Evolutionary conservation across 2,888 invertebrate species (phyloP).

Genomic region (Habrosyne pyritoides): DNA sequence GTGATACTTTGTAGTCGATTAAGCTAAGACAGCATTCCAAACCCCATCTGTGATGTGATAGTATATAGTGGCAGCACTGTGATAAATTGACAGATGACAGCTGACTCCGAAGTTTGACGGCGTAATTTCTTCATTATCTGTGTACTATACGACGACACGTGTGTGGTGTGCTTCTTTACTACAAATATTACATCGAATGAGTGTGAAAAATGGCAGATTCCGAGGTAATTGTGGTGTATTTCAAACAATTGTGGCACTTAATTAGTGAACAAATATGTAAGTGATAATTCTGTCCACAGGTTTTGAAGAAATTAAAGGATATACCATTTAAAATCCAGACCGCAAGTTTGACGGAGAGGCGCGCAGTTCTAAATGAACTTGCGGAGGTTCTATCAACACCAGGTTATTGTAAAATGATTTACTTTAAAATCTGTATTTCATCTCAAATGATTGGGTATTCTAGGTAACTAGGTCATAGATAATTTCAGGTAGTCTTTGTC

Average conservation of each 20-base stretch:
- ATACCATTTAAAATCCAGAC: slow-evolving; percentile 89
- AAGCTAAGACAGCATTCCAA: no score
- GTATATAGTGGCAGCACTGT: not conserved
- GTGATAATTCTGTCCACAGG: slow-evolving; percentile 66
- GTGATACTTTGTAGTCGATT: no score
- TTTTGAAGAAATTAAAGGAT: slow-evolving; percentile 88
- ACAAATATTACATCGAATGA: slow-evolving; percentile 55
- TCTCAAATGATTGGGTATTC: not conserved
- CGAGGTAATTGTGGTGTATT: slow-evolving; percentile 77
- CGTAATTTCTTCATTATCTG: slow-evolving; percentile 40
- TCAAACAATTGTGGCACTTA: slow-evolving; percentile 9
- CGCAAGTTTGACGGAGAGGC: slow-evolving; percentile 88
- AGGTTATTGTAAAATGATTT: slow-evolving; percentile 75
- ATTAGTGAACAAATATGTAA: slow-evolving; percentile 21
- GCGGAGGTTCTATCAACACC: slow-evolving; percentile 88
- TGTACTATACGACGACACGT: slow-evolving; percentile 50
- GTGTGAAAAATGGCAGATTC: slow-evolving; percentile 86
- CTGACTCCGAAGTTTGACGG: slow-evolving; percentile 5
- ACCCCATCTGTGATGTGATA: not conserved
- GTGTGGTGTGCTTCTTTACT: slow-evolving; percentile 48
- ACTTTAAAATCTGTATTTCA: not conserved
- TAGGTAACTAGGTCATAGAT: slow-evolving; percentile 19
- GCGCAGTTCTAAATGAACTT: slow-evolving; percentile 86
- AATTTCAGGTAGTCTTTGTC: slow-evolving; percentile 23
- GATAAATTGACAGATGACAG: not conserved